phyloP scores from a whole-genome alignment of 2,113 vertebrate genomes.

The Mus spicilegus region DNA sequence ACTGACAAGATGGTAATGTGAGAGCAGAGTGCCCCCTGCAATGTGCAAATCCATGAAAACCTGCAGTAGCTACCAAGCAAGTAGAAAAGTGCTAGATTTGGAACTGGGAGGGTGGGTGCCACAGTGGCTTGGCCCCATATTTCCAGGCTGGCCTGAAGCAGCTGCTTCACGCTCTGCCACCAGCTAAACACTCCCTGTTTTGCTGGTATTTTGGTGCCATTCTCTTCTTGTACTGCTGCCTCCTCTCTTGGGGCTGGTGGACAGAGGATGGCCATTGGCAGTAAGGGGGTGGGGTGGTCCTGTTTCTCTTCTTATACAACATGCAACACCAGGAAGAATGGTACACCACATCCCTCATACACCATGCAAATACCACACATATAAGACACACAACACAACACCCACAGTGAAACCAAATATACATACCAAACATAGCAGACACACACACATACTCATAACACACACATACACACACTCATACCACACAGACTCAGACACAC shows the following conservation, averaged over 20 bases:
- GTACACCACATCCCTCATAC: not conserved
- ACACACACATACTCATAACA: too few species aligned
- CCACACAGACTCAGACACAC: not conserved
- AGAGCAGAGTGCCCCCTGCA: not conserved
- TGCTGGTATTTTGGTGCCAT: not conserved
- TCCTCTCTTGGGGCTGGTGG: not conserved
- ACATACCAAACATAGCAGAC: not conserved
- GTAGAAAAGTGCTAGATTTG: rapidly evolving
- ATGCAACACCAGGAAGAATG: not conserved
- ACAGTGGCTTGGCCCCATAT: not conserved
- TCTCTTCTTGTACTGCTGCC: not conserved
- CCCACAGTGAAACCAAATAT: not conserved
- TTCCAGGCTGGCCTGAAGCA: slow-evolving; percentile 9
- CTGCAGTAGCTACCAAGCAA: rapidly evolving
- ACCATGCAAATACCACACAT: not conserved
- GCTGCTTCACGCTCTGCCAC: not conserved
- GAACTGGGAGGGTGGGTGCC: not conserved
- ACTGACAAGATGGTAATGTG: rapidly evolving
- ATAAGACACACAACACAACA: not conserved
- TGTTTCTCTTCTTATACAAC: not conserved
- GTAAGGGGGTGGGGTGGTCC: not conserved
- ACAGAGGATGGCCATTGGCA: not conserved
- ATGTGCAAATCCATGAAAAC: not conserved
- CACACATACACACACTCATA: not conserved
- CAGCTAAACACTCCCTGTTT: not conserved